phyloP scores from a whole-genome alignment of 1,140 invertebrate genomes.

The Dendrolimus punctatus region DNA sequence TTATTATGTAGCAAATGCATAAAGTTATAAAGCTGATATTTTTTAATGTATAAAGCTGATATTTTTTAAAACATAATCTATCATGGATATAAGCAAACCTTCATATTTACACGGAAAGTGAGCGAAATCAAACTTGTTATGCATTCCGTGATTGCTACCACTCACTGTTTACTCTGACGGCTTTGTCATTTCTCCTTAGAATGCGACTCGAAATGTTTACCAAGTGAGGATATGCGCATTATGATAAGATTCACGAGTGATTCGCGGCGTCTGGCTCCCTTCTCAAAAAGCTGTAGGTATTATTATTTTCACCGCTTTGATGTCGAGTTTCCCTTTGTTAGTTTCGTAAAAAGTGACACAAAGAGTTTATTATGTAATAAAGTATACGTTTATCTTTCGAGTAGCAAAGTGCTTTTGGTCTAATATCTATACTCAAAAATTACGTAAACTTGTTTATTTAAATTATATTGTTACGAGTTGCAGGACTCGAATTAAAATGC shows the following conservation, averaged over 20 bases:
- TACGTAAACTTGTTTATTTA: too few relatives aligned
- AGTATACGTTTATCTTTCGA: too few relatives aligned
- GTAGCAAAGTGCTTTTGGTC: too few relatives aligned
- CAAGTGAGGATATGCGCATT: constrained; percentile 19
- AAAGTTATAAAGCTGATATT: too few relatives aligned
- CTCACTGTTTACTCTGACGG: constrained; percentile 20
- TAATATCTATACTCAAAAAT: too few relatives aligned
- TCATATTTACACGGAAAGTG: constrained; percentile 9
- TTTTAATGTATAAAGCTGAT: too few relatives aligned
- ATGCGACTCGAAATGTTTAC: constrained; percentile 30
- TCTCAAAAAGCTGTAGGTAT: background rate
- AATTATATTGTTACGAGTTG: too few relatives aligned
- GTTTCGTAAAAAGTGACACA: too few relatives aligned
- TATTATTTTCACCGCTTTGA: constrained; percentile 9
- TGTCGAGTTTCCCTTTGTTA: constrained; percentile 1
- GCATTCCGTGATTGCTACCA: constrained; percentile 24
- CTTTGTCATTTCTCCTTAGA: constrained; percentile 25
- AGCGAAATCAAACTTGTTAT: constrained; percentile 20
- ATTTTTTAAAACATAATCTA: background rate
- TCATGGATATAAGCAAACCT: constrained; percentile 3
- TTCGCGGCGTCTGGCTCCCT: constrained; percentile 4
- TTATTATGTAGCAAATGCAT: too few relatives aligned
- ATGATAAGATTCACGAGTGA: constrained; percentile 20
- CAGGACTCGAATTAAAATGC: too few relatives aligned
- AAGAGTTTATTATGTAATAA: too few relatives aligned